Conservation (phyloP, 23 tunicate genomes). For the Ascidia mentula region DNA sequence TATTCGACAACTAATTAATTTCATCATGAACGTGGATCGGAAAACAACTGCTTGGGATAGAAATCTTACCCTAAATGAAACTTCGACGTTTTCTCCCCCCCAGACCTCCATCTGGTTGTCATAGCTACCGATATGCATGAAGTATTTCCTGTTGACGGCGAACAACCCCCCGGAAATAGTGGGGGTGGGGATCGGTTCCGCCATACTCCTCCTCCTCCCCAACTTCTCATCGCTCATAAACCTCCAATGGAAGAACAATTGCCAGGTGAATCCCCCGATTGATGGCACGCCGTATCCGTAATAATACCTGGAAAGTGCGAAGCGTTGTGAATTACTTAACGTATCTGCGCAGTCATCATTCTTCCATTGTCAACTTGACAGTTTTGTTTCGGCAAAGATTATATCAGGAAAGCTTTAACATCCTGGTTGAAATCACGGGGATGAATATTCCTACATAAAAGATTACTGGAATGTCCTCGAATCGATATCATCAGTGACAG, state of each 20-base stretch:
- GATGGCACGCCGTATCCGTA: conserved; percentile 32
- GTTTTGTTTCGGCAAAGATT: no score
- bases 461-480: conserved; percentile 53
- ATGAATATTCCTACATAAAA: neutral
- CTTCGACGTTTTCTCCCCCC: conserved; percentile 96
- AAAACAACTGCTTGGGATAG: neutral
- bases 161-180: conserved; percentile 82
- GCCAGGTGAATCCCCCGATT: conserved; percentile 62
- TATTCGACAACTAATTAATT: no score
- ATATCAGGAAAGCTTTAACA: neutral
- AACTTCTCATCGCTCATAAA: conserved; percentile 25
- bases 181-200: conserved; percentile 69
- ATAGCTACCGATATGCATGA: conserved; percentile 54
- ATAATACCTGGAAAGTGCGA: conserved; percentile 58
- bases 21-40: no score
- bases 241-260: conserved; percentile 47
- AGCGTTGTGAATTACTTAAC: no score
- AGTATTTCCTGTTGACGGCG: conserved; percentile 46
- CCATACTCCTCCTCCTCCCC: neutral
- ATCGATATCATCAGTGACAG: conserved; percentile 62
- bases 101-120: conserved; percentile 89
- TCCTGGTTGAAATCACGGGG: neutral
- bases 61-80: conserved; percentile 69
- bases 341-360: no score
- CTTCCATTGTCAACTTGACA: no score